phyloP scores from a whole-genome alignment of 2,797 vertebrate genomes.

The Danio choprae region DNA sequence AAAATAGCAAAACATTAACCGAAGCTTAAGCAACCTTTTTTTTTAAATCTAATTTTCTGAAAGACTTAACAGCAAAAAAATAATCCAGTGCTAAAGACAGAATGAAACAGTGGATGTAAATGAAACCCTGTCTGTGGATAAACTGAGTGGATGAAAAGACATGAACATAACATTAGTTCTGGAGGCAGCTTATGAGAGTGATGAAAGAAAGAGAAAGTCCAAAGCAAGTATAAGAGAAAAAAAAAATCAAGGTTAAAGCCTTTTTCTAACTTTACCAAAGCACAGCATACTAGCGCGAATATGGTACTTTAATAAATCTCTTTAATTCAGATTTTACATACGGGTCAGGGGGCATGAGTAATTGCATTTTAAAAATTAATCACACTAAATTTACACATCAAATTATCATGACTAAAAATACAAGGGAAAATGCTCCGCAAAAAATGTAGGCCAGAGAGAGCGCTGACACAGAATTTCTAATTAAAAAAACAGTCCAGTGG shows the following conservation, averaged over 20 bases:
- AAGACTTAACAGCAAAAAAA: background rate
- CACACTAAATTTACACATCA: conserved; percentile 13
- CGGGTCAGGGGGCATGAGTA: conserved; percentile 23
- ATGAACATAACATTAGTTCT: background rate
- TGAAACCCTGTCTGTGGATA: background rate
- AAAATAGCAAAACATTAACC: background rate
- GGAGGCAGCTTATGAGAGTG: conserved; percentile 29
- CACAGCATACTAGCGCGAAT: conserved; percentile 13
- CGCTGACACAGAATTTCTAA: conserved; percentile 16
- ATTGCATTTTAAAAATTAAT: conserved; percentile 14
- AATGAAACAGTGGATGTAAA: conserved; percentile 3
- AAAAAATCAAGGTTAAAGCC: conserved; percentile 10
- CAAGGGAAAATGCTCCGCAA: background rate
- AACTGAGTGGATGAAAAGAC: background rate
- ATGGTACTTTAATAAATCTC: conserved; percentile 55
- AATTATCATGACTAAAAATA: conserved; percentile 32
- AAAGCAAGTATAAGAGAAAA: conserved; percentile 9
- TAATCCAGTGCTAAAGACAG: background rate
- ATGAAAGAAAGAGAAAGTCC: conserved; percentile 47
- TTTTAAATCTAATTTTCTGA: background rate
- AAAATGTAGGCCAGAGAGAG: conserved; percentile 22
- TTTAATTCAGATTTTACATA: conserved; percentile 22
- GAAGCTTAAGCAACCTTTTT: background rate
- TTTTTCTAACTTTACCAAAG: background rate
- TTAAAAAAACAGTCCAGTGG: conserved; percentile 1